Evolutionary conservation across 35 echinoderm and acorn worm species (phyloP), one percentile per base, ranked within the genome.

Genomic region (Stichopus chloronotus): DNA sequence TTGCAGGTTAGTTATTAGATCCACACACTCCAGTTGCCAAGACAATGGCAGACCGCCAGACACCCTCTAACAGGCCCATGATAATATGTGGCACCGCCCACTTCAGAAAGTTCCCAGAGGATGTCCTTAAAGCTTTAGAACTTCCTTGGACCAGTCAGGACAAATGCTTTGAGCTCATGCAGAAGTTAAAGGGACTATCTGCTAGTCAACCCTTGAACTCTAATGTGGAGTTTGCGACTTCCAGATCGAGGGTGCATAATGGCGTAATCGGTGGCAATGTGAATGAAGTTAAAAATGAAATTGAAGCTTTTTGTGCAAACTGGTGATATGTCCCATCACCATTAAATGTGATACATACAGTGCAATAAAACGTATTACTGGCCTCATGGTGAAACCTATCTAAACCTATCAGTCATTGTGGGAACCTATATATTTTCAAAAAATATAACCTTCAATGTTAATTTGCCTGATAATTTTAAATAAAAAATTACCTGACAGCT

Each of bases 11-110:
- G 76, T 72, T 98, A 13, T 17, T 98, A 72, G 97, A 98, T 78
- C 92, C 97, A 56, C 97, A 98, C 58, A 98, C 97, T 52, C 90
- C 97, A 8, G 93, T 98, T 9, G 94, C 91, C 58, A 98, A 98
- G 87, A 78, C 87, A 13, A 90, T 98, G 5, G 97, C 97, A 19
- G 94, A 98, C 71, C 93, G 94, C 5, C 87, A 81, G 69, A 12
- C 55, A 19, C 30, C 60, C 4, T 30, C 56, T 16, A 91, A 96
- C 25, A 83, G 78, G 23, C 96, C 96, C 5, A 95, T 98, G 78
- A 52, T 98, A 19, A 92, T 98, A 77, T 94, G 94, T 55, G 91
- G 94, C 61, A 98, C 97, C 19, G 97, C 97, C 72, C 97, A 98
- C 81, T 96, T 94, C 52, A 90, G 90, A 57, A 98, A 98, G 91